Base-by-base conservation (phyloP, 2,113 vertebrate species). In the Electrona antarctica region DNA sequence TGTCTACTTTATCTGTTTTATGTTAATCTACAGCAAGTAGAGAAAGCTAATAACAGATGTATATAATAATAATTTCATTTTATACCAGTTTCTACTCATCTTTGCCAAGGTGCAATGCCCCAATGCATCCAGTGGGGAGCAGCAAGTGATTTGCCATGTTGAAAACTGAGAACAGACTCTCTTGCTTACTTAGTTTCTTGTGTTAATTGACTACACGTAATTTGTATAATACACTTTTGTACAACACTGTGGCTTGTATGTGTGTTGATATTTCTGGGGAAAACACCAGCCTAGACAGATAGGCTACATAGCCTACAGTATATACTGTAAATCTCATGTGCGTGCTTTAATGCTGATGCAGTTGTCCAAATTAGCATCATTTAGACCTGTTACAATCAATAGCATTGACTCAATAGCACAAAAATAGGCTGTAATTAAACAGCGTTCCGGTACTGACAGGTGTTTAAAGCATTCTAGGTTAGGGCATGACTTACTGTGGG, bases 81-180 rank as follows among this genome's bases (percentile, higher is more conserved):
- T 9, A 14, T 46, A 59, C n/a, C 7, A 51, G 60, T 46, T 10
- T 41, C 33, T 41, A 21, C 33, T 41, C 6, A 56, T 52, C 51
- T 3, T 45, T 59, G 33, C 9, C 15, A 28, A 15, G 11, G 4
- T 75, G 67, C 15, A 81, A 57, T 86, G 59, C 79, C 33, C 51
- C 1, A 15, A 13, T 64, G 11, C 1, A 6, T 72, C 87, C 90
- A 90, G 70, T 13, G 83, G 90, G 81, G 76, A 12, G 85, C 82
- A 88, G 90, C 82, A 86, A 56, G 77, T 71, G 12, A 45, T 69
- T 14, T 69, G 67, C 3, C 67, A 69, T 60, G 11, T 13, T 14
- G 49, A 10, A 50, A 9, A 14, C 13, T 52, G 47, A 6, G 4
- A 33, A 41, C 10, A 14, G 33, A 29, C 64, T 8, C 61, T 21